These are phyloP conservation scores for Corbicula japonica DNA, from an alignment of 2,888 invertebrate species.

Conservation along the genomic window DNA sequence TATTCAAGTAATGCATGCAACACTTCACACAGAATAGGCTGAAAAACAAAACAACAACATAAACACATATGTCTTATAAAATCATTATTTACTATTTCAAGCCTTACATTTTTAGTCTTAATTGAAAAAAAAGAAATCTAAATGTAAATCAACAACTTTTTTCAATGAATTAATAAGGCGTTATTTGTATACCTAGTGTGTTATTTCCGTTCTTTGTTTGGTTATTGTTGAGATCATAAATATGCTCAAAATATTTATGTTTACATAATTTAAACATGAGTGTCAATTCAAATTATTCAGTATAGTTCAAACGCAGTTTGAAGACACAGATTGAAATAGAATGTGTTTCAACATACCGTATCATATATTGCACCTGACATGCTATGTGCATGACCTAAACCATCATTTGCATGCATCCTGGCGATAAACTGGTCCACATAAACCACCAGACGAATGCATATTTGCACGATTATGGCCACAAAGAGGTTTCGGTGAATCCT, in stretches of 20 bases:
- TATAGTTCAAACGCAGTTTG: no score
- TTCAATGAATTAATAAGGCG: no score
- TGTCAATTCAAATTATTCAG: no score
- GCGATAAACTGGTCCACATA: slow-evolving; percentile 87
- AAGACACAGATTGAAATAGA: no score
- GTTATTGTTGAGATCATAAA: no score
- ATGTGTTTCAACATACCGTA: slow-evolving; percentile 85
- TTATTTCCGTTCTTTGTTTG: no score
- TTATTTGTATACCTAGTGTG: no score
- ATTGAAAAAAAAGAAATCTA: no score
- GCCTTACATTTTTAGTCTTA: no score
- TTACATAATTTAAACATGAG: no score
- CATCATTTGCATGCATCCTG: slow-evolving; percentile 88
- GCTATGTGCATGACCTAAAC: slow-evolving; percentile 87
- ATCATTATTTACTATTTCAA: not conserved
- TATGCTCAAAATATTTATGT: no score
- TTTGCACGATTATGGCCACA: slow-evolving; percentile 91
- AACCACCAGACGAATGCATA: slow-evolving; percentile 86
- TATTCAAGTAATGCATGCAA: slow-evolving; percentile 95
- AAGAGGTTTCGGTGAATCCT: slow-evolving; percentile 95
- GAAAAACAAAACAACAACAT: slow-evolving; percentile 66
- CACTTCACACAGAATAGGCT: slow-evolving; percentile 94
- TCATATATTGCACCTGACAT: slow-evolving; percentile 86
- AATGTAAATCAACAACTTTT: no score
- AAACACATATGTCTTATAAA: not conserved